A percentile compares a stretch with the other conserved stretches of the same genome.
These are phyloP conservation scores for Dendrolimus punctatus DNA, from an alignment of 1,140 invertebrate genomes.

Conservation along the genomic window DNA sequence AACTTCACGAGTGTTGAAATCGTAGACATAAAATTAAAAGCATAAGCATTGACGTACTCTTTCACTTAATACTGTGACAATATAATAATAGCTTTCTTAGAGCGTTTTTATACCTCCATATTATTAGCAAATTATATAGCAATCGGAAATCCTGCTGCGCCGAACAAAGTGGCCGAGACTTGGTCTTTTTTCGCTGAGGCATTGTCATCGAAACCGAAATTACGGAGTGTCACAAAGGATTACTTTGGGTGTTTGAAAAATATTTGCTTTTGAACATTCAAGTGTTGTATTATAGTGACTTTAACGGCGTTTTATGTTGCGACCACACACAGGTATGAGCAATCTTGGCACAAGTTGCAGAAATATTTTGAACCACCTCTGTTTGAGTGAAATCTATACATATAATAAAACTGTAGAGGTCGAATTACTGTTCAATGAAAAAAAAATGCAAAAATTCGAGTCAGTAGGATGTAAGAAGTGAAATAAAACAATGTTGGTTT, in stretches of 20 bases:
- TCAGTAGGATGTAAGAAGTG: too few species aligned
- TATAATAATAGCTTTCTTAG: slow-evolving; percentile 42
- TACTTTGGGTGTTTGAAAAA: slow-evolving; percentile 60
- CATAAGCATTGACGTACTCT: slow-evolving; percentile 8
- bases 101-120: slow-evolving; percentile 25
- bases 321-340: slow-evolving; percentile 49
- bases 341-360: neutral
- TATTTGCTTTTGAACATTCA: slow-evolving; percentile 50
- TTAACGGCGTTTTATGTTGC: slow-evolving; percentile 43
- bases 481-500: too few species aligned
- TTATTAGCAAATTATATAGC: slow-evolving; percentile 58
- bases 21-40: slow-evolving; percentile 6
- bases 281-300: slow-evolving; percentile 43
- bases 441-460: too few species aligned
- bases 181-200: slow-evolving; percentile 28
- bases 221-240: slow-evolving; percentile 53
- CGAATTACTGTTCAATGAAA: too few species aligned
- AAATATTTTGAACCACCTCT: too few species aligned
- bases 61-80: slow-evolving; percentile 34
- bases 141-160: slow-evolving; percentile 50
- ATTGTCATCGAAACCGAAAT: slow-evolving; percentile 63
- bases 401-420: too few species aligned
- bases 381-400: too few species aligned
- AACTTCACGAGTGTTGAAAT: too few species aligned
- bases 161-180: slow-evolving; percentile 26